phyloP scores from a whole-genome alignment of 2,888 invertebrate genomes.

The Cataglyphis rosenhaueri region DNA sequence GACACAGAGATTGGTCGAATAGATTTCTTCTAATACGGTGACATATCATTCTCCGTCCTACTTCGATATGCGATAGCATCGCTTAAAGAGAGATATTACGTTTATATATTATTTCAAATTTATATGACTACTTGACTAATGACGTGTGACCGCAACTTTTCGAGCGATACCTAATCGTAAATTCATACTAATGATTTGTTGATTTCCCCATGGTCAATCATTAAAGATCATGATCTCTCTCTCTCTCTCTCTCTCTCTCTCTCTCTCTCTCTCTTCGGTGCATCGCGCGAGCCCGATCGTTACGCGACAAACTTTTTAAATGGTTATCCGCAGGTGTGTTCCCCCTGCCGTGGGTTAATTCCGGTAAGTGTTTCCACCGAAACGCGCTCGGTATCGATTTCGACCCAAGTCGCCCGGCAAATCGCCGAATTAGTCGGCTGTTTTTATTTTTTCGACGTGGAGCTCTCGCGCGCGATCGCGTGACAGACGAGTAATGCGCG shows the following conservation, averaged over 20 bases:
- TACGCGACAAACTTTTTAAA: slow-evolving; percentile 41
- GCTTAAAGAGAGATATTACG: not conserved
- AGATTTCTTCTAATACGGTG: not conserved
- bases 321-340: slow-evolving; percentile 64
- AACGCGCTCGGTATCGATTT: slow-evolving; percentile 72
- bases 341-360: slow-evolving; percentile 58
- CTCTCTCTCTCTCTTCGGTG: not conserved
- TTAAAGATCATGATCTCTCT: not conserved
- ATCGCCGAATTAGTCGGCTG: slow-evolving; percentile 75
- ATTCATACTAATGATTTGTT: not conserved
- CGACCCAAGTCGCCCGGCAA: slow-evolving; percentile 65
- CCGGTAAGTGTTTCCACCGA: slow-evolving; percentile 69
- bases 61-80: not conserved
- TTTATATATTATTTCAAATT: not conserved
- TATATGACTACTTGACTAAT: not conserved
- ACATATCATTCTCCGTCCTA: not conserved
- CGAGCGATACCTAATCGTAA: not conserved
- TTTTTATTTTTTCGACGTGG: slow-evolving; percentile 60
- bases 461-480: slow-evolving; percentile 48
- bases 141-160: not conserved
- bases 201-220: not conserved
- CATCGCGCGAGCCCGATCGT: slow-evolving; percentile 1
- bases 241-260: not conserved
- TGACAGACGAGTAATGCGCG: slow-evolving; percentile 47
- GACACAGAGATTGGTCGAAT: not conserved